Evolutionary conservation across 1,140 invertebrate species (phyloP), one percentile per base, ranked within the genome.

Genomic region (Drosophila tani): DNA sequence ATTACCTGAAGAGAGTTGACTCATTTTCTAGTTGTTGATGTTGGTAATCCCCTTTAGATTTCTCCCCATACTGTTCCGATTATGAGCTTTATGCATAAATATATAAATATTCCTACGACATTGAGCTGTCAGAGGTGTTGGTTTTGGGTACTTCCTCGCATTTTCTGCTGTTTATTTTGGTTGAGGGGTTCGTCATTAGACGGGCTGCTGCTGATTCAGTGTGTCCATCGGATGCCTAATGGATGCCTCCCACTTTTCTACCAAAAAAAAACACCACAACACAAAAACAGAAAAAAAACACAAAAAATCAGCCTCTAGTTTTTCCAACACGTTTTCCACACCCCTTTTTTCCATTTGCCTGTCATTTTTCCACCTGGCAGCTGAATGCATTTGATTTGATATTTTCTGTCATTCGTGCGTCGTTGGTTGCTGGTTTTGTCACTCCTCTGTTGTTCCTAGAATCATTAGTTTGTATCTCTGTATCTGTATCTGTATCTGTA

Each of bases 361-460:
- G 68, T 58, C 81, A 82, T 68, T 43, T 65, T 57, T 60, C 66
- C 81, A 85, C 62, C 82, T 86, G 83, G 50, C 83, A 76, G 62
- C 55, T 65, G 47, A 82, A 86, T 82, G 79, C 79, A 85, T 84
- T 84, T 84, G 74, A 86, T 85, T 81, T 82, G 59, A 75, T 81
- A 84, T 84, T 83, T 84, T 59, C 45, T 66, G 73, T 76, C 63
- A 58, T 68, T 53, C 47, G 71, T 75, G 69, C 70, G 69, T 74
- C 49, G 57, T 46, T 63, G 35, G 68, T 29, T 73, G 41, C 40
- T 57, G 24, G 29, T 75, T 67, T 65, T 80, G n/a, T 45, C 12
- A 58, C 60, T 57, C 40, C 46, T 45, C 43, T 78, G 56, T 63
- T 55, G 43, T 78, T 76, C 43, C 45, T 55, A 35, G 59, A 80